phyloP scores from a whole-genome alignment of 2,797 vertebrate genomes.

The Phalloptychus januarius region DNA sequence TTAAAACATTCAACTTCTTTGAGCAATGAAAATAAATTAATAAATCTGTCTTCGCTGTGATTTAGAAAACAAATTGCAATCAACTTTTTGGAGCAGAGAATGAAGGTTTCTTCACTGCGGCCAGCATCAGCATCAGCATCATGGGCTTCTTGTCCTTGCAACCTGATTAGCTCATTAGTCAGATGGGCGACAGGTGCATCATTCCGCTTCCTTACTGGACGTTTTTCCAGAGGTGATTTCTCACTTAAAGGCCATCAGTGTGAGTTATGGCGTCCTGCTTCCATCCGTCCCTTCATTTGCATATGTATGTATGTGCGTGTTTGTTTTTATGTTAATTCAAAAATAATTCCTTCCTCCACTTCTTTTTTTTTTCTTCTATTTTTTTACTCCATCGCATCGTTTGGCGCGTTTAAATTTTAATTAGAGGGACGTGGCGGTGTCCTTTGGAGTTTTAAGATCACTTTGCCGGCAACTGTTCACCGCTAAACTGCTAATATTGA shows the following conservation, averaged over 20 bases:
- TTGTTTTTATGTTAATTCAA: constrained; percentile 74
- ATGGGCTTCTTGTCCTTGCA: constrained; percentile 68
- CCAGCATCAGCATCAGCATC: constrained; percentile 53
- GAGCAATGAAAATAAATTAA: background rate
- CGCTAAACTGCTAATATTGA: constrained; percentile 62
- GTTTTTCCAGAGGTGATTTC: constrained; percentile 58
- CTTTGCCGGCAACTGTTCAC: constrained; percentile 65
- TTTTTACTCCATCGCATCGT: constrained; percentile 22
- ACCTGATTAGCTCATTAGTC: constrained; percentile 75
- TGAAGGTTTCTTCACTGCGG: constrained; percentile 50
- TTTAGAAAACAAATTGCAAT: constrained; percentile 10
- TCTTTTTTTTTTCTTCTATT: background rate
- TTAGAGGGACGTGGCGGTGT: constrained; percentile 62
- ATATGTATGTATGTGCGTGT: constrained; percentile 63
- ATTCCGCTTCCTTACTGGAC: constrained; percentile 66
- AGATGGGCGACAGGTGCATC: constrained; percentile 72
- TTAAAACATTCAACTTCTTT: background rate
- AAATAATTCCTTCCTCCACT: constrained; percentile 50
- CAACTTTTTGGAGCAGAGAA: constrained; percentile 24
- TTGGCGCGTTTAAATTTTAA: constrained; percentile 68
- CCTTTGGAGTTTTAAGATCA: constrained; percentile 71
- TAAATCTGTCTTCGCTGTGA: constrained; percentile 52
- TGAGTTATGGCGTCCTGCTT: constrained; percentile 64
- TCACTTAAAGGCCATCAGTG: constrained; percentile 70
- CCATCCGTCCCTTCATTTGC: constrained; percentile 61